Percentiles rank a stretch among this genome's conserved stretches.
Evolutionary conservation across 2,113 vertebrate genomes (phyloP).

Genomic region (Salvelinus namaycush): DNA sequence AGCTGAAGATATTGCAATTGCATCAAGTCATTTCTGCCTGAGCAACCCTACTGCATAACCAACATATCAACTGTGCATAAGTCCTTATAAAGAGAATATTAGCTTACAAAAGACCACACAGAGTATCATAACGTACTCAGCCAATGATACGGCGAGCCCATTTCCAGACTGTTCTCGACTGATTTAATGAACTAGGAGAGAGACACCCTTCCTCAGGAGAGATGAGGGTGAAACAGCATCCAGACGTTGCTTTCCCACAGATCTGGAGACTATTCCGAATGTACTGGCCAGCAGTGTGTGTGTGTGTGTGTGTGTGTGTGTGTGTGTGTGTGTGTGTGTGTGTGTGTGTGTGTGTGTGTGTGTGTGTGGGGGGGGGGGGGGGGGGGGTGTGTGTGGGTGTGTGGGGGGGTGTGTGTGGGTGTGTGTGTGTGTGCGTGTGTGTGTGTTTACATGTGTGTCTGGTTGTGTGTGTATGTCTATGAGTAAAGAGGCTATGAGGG

Average conservation of each 20-base stretch:
- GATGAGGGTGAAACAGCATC: constrained; percentile 35
- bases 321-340: background rate
- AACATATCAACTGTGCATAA: too few relatives aligned
- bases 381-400: background rate
- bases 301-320: background rate
- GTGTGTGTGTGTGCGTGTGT: too few relatives aligned
- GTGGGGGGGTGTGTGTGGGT: too few relatives aligned
- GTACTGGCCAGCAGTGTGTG: background rate
- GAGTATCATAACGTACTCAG: too few relatives aligned
- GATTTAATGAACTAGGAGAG: constrained; percentile 6
- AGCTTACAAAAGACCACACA: too few relatives aligned
- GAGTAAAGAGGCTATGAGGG: background rate
- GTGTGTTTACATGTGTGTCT: too few relatives aligned
- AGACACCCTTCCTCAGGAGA: constrained; percentile 37
- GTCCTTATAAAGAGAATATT: too few relatives aligned
- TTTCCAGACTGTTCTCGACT: too few relatives aligned
- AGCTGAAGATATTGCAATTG: too few relatives aligned
- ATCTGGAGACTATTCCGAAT: constrained; percentile 61
- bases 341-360: background rate
- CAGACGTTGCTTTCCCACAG: constrained; percentile 48
- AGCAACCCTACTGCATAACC: too few relatives aligned
- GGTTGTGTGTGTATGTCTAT: background rate
- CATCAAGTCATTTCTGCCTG: too few relatives aligned
- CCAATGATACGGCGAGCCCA: too few relatives aligned
- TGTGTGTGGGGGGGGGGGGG: background rate